phyloP scores from a whole-genome alignment of 1,140 invertebrate species.

The Luehdorfia chinensis region DNA sequence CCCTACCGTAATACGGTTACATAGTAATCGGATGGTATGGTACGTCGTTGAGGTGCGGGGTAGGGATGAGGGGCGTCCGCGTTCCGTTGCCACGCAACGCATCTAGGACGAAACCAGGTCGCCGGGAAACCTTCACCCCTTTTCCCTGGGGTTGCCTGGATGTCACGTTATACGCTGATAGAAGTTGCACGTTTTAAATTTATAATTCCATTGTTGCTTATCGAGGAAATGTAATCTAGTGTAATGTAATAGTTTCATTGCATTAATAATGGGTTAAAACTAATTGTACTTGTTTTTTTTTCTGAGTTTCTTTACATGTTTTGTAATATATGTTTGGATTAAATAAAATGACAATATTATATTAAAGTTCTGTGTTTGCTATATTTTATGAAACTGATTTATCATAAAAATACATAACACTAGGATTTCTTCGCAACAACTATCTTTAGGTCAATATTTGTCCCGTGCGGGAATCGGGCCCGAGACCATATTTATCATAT shows the following conservation, averaged over 20 bases:
- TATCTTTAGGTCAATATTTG: no score
- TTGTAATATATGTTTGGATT: no score
- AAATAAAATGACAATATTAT: no score
- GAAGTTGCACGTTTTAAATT: constrained; percentile 12
- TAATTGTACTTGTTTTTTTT: no score
- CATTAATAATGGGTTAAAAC: neutral
- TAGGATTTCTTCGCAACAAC: no score
- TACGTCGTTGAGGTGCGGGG: constrained; percentile 3
- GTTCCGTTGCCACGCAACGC: constrained; percentile 43
- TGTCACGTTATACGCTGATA: constrained; percentile 23
- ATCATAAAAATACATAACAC: no score
- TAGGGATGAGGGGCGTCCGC: constrained; percentile 16
- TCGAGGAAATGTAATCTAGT: neutral
- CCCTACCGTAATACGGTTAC: constrained; percentile 28
- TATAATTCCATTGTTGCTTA: constrained; percentile 14
- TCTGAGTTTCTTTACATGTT: no score
- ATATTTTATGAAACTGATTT: no score
- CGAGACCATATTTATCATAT: no score
- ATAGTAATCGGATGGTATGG: constrained; percentile 29
- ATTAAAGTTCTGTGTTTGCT: no score
- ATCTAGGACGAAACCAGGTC: constrained; percentile 57
- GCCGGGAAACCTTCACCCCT: constrained; percentile 47
- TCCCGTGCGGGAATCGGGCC: no score
- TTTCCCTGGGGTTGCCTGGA: constrained; percentile 24
- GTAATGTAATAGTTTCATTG: no score